These are phyloP conservation scores for Glyphotaelius pellucidus DNA, from an alignment of 2,888 invertebrate species.

Conservation along the genomic window DNA sequence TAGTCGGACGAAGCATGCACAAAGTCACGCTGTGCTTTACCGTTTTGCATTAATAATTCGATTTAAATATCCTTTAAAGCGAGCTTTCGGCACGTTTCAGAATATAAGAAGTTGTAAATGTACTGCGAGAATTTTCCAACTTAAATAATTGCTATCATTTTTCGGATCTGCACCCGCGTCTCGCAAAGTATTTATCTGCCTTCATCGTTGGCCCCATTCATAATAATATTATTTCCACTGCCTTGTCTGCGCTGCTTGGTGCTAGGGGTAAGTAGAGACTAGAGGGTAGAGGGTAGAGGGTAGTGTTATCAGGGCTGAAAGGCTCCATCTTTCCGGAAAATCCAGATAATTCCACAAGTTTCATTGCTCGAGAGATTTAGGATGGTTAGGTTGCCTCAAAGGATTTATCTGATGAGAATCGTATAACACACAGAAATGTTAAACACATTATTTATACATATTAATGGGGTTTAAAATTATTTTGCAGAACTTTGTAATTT, in stretches of 20 bases:
- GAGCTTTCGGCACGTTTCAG: neutral
- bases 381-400: neutral
- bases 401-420: slow-evolving; percentile 2
- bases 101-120: neutral
- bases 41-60: too few species aligned
- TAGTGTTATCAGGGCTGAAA: slow-evolving; percentile 10
- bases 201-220: neutral
- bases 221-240: neutral
- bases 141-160: neutral
- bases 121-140: neutral
- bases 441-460: neutral
- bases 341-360: slow-evolving; percentile 37
- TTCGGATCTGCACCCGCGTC: neutral
- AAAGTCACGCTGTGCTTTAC: too few species aligned
- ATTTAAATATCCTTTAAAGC: too few species aligned
- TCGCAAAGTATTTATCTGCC: neutral
- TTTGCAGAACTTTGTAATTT: neutral
- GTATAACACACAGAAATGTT: neutral
- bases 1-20: too few species aligned
- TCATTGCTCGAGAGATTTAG: neutral
- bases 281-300: neutral
- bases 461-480: neutral
- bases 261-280: neutral
- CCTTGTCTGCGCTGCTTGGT: neutral
- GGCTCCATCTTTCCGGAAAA: slow-evolving; percentile 27